phyloP scores from a whole-genome alignment of 2,888 invertebrate species.

The Pomacea canaliculata region DNA sequence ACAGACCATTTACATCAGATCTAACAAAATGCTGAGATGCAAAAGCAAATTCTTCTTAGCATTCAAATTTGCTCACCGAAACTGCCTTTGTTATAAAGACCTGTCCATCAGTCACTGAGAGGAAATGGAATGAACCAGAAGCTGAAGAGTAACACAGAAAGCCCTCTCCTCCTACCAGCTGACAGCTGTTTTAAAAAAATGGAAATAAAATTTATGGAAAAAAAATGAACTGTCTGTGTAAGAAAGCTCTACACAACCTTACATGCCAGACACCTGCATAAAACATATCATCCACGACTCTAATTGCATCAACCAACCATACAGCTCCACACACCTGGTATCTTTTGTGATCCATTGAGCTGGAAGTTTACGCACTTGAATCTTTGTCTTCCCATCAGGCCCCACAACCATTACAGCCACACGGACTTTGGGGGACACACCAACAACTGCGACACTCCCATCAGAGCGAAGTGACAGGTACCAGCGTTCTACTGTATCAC shows the following conservation, averaged over 20 bases:
- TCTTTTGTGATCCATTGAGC: constrained; percentile 55
- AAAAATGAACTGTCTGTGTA: too few species aligned
- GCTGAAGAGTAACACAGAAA: constrained; percentile 54
- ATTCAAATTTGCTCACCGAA: constrained; percentile 38
- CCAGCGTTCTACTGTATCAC: constrained; percentile 47
- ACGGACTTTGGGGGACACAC: constrained; percentile 49
- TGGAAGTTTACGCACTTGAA: constrained; percentile 44
- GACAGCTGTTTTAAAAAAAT: constrained; percentile 42
- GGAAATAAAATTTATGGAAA: too few species aligned
- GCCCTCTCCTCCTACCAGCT: constrained; percentile 43
- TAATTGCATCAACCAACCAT: too few species aligned
- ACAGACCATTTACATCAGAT: too few species aligned
- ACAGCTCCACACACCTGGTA: constrained; percentile 45
- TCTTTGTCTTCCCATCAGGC: constrained; percentile 45
- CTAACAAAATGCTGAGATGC: background rate
- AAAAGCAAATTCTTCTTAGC: background rate
- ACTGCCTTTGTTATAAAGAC: constrained; percentile 51
- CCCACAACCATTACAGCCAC: constrained; percentile 52
- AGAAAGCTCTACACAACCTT: too few species aligned
- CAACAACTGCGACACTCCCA: constrained; percentile 49
- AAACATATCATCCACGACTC: too few species aligned
- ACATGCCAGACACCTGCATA: too few species aligned
- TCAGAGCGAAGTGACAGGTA: constrained; percentile 41
- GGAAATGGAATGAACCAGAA: constrained; percentile 45
- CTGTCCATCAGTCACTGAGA: constrained; percentile 42